These are phyloP conservation scores for Nothobranchius furzeri DNA, from an alignment of 2,113 vertebrate species.

Conservation along the genomic window DNA sequence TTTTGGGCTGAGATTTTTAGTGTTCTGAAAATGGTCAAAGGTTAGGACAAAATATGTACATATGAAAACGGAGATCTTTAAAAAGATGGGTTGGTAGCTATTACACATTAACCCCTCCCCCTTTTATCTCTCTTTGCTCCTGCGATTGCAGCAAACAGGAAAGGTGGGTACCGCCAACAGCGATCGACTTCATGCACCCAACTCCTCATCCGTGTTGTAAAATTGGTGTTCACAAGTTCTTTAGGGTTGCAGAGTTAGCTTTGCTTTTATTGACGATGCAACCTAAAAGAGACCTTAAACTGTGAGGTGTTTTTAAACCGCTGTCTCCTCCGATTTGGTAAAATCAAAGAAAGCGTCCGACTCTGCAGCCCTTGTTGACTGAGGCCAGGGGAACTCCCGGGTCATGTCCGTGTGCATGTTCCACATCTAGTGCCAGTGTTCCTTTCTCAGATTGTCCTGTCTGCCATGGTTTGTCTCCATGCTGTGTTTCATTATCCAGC, in stretches of 20 bases:
- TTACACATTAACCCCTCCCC: constrained; percentile 46
- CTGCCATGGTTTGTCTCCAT: constrained; percentile 56
- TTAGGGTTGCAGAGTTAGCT: constrained; percentile 52
- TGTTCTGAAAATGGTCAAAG: constrained; percentile 9
- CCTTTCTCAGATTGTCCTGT: constrained; percentile 57
- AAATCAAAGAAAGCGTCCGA: constrained; percentile 42
- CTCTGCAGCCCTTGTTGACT: constrained; percentile 57
- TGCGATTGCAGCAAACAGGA: constrained; percentile 95
- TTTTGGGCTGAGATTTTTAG: constrained; percentile 6
- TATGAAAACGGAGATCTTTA: neutral
- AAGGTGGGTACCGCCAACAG: constrained; percentile 86
- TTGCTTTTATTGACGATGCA: neutral
- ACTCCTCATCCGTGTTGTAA: constrained; percentile 54
- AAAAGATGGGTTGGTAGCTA: constrained; percentile 9
- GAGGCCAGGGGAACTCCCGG: constrained; percentile 49
- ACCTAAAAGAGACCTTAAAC: neutral
- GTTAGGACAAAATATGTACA: constrained; percentile 5
- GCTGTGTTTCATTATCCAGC: constrained; percentile 70
- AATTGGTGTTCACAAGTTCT: constrained; percentile 26
- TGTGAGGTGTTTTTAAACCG: too few relatives aligned
- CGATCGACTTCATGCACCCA: constrained; percentile 19
- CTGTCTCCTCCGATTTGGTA: constrained; percentile 29
- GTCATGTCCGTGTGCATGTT: constrained; percentile 65
- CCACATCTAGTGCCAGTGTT: constrained; percentile 56
- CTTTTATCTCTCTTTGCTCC: constrained; percentile 61